Evolutionary conservation across 2,113 vertebrate genomes (phyloP).

Genomic region (Tachycineta bicolor): DNA sequence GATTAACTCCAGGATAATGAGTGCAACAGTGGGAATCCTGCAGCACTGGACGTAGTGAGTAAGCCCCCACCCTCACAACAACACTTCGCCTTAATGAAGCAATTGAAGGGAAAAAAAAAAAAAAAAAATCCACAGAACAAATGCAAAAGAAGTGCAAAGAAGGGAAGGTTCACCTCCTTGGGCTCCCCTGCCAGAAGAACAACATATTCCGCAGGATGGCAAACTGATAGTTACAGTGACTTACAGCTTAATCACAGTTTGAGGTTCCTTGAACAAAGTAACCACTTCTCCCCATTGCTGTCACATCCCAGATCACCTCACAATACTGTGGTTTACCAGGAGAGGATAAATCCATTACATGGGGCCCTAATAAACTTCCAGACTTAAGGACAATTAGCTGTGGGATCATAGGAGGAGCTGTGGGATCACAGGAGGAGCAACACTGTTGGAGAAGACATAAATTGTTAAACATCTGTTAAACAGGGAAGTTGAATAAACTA

Average conservation of each 20-base stretch:
- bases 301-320: neutral
- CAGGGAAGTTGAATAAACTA: too few relatives aligned
- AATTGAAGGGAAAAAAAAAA: too few relatives aligned
- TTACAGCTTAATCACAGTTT: neutral
- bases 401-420: neutral
- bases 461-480: neutral
- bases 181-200: neutral
- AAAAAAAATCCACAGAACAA: neutral
- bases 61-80: neutral
- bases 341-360: neutral
- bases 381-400: neutral
- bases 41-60: neutral
- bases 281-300: neutral
- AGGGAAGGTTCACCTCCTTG: neutral
- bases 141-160: neutral
- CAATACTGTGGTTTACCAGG: neutral
- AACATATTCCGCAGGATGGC: neutral
- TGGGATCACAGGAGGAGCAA: neutral
- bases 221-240: fast-evolving
- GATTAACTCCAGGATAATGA: neutral
- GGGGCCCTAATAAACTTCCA: neutral
- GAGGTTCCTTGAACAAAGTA: neutral
- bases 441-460: neutral
- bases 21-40: neutral
- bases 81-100: neutral